Conservation (phyloP, 2,797 vertebrate species). For the Sebastes nivosus region DNA sequence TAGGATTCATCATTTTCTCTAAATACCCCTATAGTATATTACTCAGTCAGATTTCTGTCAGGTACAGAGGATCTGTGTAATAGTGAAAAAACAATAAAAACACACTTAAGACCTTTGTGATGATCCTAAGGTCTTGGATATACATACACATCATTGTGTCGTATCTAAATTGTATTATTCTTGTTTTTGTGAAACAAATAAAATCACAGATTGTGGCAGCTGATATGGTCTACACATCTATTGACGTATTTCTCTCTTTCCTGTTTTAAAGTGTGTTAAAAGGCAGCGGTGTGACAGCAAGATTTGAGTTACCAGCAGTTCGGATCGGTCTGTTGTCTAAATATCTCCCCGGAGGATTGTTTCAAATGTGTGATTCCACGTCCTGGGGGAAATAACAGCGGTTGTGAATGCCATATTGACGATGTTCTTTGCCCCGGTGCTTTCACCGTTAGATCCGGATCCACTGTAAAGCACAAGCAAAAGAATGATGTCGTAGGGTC, state of each 20-base stretch:
- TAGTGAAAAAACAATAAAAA: neutral
- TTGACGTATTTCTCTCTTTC: neutral
- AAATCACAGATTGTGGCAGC: neutral
- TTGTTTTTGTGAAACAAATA: neutral
- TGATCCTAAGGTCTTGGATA: neutral
- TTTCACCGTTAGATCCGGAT: constrained; percentile 54
- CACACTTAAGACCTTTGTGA: neutral
- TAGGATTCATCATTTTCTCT: constrained; percentile 42
- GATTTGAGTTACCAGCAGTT: constrained; percentile 52
- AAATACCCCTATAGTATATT: constrained; percentile 29
- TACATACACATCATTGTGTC: neutral
- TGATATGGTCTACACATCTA: neutral
- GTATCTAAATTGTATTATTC: neutral
- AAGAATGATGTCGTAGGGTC: constrained; percentile 39
- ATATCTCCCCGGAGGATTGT: constrained; percentile 52
- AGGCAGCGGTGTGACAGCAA: constrained; percentile 31
- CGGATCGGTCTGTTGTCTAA: constrained; percentile 45
- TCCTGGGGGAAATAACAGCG: constrained; percentile 75
- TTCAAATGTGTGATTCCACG: constrained; percentile 62
- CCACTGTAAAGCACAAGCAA: constrained; percentile 15
- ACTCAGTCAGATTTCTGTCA: constrained; percentile 10
- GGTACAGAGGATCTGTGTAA: neutral
- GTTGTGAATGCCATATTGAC: constrained; percentile 66
- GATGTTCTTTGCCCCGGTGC: constrained; percentile 32
- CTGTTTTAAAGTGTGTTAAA: constrained; percentile 50